phyloP scores from a whole-genome alignment of 1,140 invertebrate species.

The Hydropsyche tenuis region DNA sequence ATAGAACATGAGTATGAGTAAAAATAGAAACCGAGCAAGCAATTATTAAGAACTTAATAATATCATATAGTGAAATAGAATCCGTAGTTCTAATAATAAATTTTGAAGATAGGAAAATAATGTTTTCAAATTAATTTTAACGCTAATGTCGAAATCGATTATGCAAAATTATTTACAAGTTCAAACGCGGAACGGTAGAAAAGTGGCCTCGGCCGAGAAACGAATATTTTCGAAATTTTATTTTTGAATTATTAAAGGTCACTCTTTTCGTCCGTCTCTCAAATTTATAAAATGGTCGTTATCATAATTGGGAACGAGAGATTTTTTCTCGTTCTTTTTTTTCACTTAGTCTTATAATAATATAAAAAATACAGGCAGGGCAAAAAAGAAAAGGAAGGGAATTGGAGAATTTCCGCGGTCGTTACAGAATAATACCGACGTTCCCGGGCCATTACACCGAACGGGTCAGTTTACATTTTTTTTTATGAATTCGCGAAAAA shows the following conservation, averaged over 20 bases:
- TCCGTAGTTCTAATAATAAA: too few relatives aligned
- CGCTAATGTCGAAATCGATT: too few relatives aligned
- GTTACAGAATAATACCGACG: constrained; percentile 26
- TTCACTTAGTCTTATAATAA: neutral
- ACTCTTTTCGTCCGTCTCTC: neutral
- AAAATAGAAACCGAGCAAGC: too few relatives aligned
- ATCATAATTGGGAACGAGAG: constrained; percentile 16
- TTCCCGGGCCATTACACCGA: constrained; percentile 19
- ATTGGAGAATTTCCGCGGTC: constrained; percentile 22
- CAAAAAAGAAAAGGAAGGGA: constrained; percentile 19
- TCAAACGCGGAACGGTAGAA: neutral
- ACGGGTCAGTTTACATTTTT: constrained; percentile 27
- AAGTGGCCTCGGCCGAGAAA: neutral
- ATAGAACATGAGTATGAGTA: too few relatives aligned
- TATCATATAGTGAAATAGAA: too few relatives aligned
- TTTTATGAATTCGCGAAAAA: constrained; percentile 4
- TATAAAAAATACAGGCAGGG: neutral
- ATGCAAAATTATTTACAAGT: too few relatives aligned
- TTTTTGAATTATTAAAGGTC: constrained; percentile 17
- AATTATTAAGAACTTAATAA: too few relatives aligned
- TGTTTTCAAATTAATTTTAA: too few relatives aligned
- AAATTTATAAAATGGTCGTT: constrained; percentile 23
- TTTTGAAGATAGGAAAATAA: too few relatives aligned
- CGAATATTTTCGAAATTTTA: neutral
- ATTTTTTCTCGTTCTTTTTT: constrained; percentile 5